A percentile compares a stretch with the other conserved stretches of the same genome.
phyloP scores from a whole-genome alignment of 2,113 vertebrate genomes.

The Cynopterus brachyotis region DNA sequence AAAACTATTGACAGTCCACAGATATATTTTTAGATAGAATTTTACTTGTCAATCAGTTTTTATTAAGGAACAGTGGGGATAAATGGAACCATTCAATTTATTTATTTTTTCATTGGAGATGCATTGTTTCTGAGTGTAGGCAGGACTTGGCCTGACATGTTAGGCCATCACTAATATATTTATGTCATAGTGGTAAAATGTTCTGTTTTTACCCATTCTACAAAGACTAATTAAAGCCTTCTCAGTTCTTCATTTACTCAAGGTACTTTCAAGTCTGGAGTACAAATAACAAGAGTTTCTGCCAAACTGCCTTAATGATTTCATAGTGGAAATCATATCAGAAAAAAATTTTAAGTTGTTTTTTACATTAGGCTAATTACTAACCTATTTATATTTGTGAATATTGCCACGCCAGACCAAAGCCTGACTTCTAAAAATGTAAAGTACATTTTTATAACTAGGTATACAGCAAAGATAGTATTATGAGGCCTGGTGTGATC shows the following conservation, averaged over 20 bases:
- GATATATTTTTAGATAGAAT: slow-evolving; percentile 44
- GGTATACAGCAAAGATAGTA: neutral
- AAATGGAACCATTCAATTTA: slow-evolving; percentile 51
- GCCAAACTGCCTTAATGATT: slow-evolving; percentile 48
- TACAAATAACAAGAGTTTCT: slow-evolving; percentile 53
- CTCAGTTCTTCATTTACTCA: slow-evolving; percentile 51
- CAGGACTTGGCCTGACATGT: neutral
- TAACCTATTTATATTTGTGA: slow-evolving; percentile 22
- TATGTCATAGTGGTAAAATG: slow-evolving; percentile 63
- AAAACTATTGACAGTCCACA: slow-evolving; percentile 34
- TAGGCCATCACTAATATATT: slow-evolving; percentile 48
- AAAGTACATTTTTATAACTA: neutral
- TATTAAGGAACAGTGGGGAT: slow-evolving; percentile 24
- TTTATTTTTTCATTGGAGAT: slow-evolving; percentile 22
- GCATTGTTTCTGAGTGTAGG: neutral
- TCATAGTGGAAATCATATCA: slow-evolving; percentile 25
- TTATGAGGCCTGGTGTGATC: neutral
- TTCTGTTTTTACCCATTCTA: slow-evolving; percentile 54
- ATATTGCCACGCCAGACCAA: neutral
- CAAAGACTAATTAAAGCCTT: slow-evolving; percentile 71
- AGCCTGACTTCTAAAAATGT: slow-evolving; percentile 43
- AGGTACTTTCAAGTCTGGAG: slow-evolving; percentile 45
- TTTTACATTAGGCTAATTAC: neutral
- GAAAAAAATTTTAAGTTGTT: neutral
- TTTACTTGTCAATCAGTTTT: slow-evolving; percentile 67